Percentiles rank a stretch among this genome's conserved stretches.
These are phyloP conservation scores for Lethenteron camtschaticum DNA, from an alignment of 2,113 vertebrate species.

Conservation along the genomic window DNA sequence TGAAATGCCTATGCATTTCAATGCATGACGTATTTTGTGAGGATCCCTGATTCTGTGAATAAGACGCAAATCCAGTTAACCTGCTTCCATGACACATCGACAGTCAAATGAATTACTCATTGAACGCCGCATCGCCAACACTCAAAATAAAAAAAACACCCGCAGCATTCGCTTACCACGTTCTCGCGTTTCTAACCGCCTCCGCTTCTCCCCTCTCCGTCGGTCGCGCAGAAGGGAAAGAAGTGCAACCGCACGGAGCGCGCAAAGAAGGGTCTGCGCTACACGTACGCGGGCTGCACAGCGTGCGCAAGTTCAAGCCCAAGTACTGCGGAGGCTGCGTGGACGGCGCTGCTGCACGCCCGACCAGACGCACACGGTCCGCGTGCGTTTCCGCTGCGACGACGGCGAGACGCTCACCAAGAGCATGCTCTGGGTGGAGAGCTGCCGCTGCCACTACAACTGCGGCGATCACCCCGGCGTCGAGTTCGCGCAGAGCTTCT, in stretches of 20 bases:
- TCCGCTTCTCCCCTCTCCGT: neutral
- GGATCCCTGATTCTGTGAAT: too few species aligned
- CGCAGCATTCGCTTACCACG: too few species aligned
- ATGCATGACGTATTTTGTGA: too few species aligned
- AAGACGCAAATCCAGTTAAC: too few species aligned
- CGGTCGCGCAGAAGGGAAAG: conserved; percentile 18
- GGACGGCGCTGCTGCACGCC: conserved; percentile 25
- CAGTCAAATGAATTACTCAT: too few species aligned
- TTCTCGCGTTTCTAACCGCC: too few species aligned
- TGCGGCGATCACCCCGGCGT: conserved; percentile 8
- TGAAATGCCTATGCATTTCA: too few species aligned
- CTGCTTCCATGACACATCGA: too few species aligned
- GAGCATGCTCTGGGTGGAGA: conserved; percentile 28
- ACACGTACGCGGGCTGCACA: conserved; percentile 26
- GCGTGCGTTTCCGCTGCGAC: conserved; percentile 24
- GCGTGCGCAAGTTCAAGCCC: conserved; percentile 16
- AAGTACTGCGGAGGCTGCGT: conserved; percentile 24
- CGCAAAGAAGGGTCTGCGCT: conserved; percentile 14
- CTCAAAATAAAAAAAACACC: too few species aligned
- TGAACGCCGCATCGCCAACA: too few species aligned
- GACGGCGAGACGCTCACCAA: conserved; percentile 21
- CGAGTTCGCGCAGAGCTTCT: conserved; percentile 11
- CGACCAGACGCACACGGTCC: conserved; percentile 19
- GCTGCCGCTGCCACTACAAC: conserved; percentile 20
- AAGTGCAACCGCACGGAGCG: conserved; percentile 22